Evolutionary conservation across 2,797 vertebrate species (phyloP), one percentile per base, ranked within the genome.

Genomic region (Sebastes wilsoni): DNA sequence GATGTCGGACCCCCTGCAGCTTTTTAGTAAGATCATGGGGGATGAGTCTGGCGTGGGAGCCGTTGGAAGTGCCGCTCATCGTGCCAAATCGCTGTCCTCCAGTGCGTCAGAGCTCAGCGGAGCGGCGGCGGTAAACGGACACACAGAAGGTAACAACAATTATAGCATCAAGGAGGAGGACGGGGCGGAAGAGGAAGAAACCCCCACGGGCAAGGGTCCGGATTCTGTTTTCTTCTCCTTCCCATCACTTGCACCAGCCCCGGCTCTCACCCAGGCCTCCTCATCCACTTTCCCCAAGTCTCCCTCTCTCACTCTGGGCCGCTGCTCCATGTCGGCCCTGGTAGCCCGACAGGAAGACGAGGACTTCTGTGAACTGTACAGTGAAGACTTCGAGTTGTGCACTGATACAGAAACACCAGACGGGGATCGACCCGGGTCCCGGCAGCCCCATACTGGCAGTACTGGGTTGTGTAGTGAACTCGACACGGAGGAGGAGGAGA

Each of bases 121-220:
- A 64, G 94, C 95, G 85, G 93, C 95, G 27, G 94, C 95, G 36
- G 88, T 99, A 69, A 99, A 98, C 10, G 98, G 97, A 87, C 96
- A 98, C 82, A 92, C 96, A 78, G 98, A 97, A 89, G 95, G 96
- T 92, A 97, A 88, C 95, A 93, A 90, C 91, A 97, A 95, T 93
- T 99, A 99, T 89, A 98, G 98, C 95, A 99, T 99, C 93, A 98
- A 99, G 88, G 98, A 99, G 87, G 98, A 99, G 82, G 98, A 99
- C 78, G 94, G 94, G 3, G 95, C 85, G 6, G 95, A 96, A 6
- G 93, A 94, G 14, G 92, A 95, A 28, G 87, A 92, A 77, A 93
- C 92, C 7, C 91, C 96, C 4, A 91, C 89, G 1, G 91, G 86
- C 13, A 91, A 87, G 46, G 88, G 81, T 5, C 76, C 93, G 0